A percentile compares a stretch with the other conserved stretches of the same genome.
Conservation (phyloP, 2,888 invertebrate species). For the Drosophila subsilvestris region DNA sequence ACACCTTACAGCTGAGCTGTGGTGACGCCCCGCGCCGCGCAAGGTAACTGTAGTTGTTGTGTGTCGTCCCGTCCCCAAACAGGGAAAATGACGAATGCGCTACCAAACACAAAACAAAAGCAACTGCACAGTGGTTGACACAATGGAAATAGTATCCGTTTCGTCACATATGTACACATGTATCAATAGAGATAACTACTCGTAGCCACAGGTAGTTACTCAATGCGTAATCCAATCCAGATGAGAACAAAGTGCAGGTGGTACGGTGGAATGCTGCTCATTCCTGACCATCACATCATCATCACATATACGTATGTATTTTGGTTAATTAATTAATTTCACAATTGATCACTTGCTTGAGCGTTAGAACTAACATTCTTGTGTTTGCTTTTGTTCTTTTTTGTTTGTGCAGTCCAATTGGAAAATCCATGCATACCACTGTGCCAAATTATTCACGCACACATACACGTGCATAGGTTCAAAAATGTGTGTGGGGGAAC, state of each 20-base stretch:
- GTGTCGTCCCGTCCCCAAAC: slow-evolving; percentile 12
- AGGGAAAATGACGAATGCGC: slow-evolving; percentile 66
- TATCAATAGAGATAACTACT: neutral
- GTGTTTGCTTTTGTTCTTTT: neutral
- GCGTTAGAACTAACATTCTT: no score
- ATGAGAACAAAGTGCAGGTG: no score
- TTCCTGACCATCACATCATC: no score
- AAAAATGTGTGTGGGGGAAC: slow-evolving; percentile 72
- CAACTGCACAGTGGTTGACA: slow-evolving; percentile 23
- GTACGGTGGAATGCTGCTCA: no score
- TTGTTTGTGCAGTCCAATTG: neutral
- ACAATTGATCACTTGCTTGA: neutral
- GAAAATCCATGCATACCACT: slow-evolving; percentile 13
- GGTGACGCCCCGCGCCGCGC: slow-evolving; percentile 42
- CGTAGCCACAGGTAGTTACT: neutral
- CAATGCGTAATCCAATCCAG: neutral
- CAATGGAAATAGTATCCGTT: neutral
- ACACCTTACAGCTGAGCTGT: slow-evolving; percentile 30
- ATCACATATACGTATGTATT: neutral
- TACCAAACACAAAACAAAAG: slow-evolving; percentile 28
- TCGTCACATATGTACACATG: no score
- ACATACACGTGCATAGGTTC: slow-evolving; percentile 36
- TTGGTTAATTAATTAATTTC: no score
- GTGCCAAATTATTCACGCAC: slow-evolving; percentile 39
- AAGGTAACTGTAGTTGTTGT: slow-evolving; percentile 41